Base-by-base conservation (phyloP, 2,888 invertebrate species). In the Nemapogon koenigi region DNA sequence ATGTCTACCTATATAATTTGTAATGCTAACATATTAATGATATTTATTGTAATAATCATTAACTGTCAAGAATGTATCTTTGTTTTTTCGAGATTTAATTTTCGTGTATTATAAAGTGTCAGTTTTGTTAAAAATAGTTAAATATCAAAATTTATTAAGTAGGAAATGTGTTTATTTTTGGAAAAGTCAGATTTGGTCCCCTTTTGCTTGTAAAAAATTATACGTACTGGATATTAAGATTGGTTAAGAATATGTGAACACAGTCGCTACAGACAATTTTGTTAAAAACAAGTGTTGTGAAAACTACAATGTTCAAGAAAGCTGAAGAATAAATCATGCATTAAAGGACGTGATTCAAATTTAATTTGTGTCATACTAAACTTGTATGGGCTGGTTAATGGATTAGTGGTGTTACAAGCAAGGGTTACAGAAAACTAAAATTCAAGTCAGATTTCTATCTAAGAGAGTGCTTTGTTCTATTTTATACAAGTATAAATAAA, bases 371-470 rank as follows among this genome's bases (percentile, higher is more conserved):
- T 28, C 28, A 28, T 15, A 16, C 17, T 15, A 16, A 30, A 11
- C 14, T 30, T 6, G 14, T 8, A 31, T 16, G n/a, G 4, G 6
- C 11, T 2, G 59, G 68, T 75, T 75, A 73, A 64, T 66, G 49
- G 43, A 67, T 80, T 80, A 79, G 79, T 80, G 60, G 46, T 70
- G 78, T 80, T 79, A 80, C 79, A 80, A 80, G 79, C 80, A 71
- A 75, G 69, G 79, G 76, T 73, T 75, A 73, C 13, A 25, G 18
- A 14, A 36, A 16, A 19, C 18, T 17, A 17, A n/a, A 11, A 35
- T 19, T 35, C 16, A 19, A 35, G 19, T 11, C 13, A 36, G n/a
- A n/a, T n/a, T n/a, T n/a, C n/a, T 36, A 27, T 16, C 14, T 36
- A 27, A 36, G 28, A 29, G n/a, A n/a, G n/a, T n/a, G n/a, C n/a